Conservation (phyloP, 2,888 invertebrate genomes). For the Apoderus coryli region DNA sequence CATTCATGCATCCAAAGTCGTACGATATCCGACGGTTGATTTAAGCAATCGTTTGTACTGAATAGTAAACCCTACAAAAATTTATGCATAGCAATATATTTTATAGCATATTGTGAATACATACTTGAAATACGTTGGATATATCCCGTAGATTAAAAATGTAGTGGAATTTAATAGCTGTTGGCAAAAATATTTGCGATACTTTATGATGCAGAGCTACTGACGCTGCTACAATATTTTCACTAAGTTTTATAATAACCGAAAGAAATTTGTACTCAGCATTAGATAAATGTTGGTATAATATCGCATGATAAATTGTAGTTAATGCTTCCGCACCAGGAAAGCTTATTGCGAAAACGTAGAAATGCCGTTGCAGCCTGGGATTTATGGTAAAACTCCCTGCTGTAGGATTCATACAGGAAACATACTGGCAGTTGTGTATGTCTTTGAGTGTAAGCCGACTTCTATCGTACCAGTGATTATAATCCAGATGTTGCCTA, state of each 20-base stretch:
- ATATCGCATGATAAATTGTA: conserved; percentile 78
- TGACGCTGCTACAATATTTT: conserved; percentile 67
- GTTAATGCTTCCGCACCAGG: conserved; percentile 69
- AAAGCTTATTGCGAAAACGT: conserved; percentile 70
- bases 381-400: conserved; percentile 96
- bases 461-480: conserved; percentile 88
- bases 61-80: conserved; percentile 70
- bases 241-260: conserved; percentile 49
- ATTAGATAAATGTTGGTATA: conserved; percentile 73
- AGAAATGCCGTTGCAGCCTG: conserved; percentile 78
- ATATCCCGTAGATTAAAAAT: conserved; percentile 90
- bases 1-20: conserved; percentile 91
- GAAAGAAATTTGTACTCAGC: conserved; percentile 65
- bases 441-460: conserved; percentile 85
- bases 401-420: conserved; percentile 97
- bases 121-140: conserved; percentile 87
- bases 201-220: conserved; percentile 76
- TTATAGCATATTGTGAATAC: conserved; percentile 5
- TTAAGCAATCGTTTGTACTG: conserved; percentile 75
- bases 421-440: conserved; percentile 91
- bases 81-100: background rate
- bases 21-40: conserved; percentile 65
- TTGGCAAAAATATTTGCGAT: conserved; percentile 79
- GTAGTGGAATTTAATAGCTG: conserved; percentile 93
- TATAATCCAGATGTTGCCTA: conserved; percentile 88